phyloP scores from a whole-genome alignment of 2,113 vertebrate genomes.

The Prunella himalayana region DNA sequence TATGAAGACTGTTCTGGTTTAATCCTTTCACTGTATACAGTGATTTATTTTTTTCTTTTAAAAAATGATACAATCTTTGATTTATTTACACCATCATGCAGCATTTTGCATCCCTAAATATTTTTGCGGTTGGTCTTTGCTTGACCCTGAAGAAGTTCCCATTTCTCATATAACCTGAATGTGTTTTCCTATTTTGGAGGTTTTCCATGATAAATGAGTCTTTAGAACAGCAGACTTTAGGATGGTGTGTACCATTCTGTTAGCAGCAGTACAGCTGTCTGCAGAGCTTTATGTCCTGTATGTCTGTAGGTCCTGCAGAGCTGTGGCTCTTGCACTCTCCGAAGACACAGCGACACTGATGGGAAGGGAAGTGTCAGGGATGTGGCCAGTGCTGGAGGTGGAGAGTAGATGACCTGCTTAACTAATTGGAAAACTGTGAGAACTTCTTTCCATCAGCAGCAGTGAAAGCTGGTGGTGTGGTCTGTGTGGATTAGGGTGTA shows the following conservation, averaged over 20 bases:
- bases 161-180: neutral
- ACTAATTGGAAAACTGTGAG: neutral
- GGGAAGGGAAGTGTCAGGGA: neutral
- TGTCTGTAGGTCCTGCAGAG: neutral
- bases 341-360: accelerated
- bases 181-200: neutral
- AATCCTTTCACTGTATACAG: neutral
- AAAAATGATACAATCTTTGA: neutral
- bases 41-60: neutral
- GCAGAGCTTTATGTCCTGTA: neutral
- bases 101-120: neutral
- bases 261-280: neutral
- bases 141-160: neutral
- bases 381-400: neutral
- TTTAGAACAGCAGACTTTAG: neutral
- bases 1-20: neutral
- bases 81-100: neutral
- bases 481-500: neutral
- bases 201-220: neutral
- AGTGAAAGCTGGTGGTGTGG: neutral
- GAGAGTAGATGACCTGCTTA: neutral
- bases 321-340: neutral
- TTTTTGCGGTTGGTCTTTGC: neutral
- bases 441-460: neutral
- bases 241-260: neutral